Evolutionary conservation across 2,113 vertebrate species (phyloP).

Genomic region (Pachyramphus minor): DNA sequence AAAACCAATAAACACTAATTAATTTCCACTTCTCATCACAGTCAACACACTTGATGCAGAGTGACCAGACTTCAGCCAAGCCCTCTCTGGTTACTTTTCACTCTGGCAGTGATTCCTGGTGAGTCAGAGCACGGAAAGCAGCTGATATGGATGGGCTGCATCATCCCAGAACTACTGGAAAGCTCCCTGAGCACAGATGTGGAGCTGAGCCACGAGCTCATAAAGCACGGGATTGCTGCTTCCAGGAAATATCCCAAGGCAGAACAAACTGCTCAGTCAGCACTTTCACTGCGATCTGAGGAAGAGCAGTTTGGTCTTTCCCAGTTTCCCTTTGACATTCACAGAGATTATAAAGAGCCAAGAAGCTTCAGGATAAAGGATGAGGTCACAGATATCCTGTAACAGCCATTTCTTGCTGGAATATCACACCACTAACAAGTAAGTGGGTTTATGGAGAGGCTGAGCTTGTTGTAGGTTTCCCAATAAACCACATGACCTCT

Average conservation of each 20-base stretch:
- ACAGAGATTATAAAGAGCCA: neutral
- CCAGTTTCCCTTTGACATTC: neutral
- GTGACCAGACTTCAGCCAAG: neutral
- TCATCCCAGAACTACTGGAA: neutral
- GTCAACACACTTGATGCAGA: neutral
- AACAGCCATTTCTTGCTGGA: neutral
- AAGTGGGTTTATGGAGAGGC: neutral
- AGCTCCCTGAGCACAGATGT: neutral
- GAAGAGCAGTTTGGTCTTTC: neutral
- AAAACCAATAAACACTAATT: neutral
- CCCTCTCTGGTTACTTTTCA: neutral
- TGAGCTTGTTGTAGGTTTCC: neutral
- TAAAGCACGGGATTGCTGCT: neutral
- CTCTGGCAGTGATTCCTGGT: neutral
- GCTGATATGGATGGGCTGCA: neutral
- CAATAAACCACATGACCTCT: accelerated
- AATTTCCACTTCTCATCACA: neutral
- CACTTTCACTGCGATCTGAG: neutral
- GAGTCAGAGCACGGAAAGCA: neutral
- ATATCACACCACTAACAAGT: neutral
- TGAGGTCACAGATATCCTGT: constrained; percentile 3
- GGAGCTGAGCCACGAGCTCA: neutral
- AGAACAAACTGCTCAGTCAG: neutral
- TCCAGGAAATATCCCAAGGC: constrained; percentile 24
- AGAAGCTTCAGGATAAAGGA: neutral